Evolutionary conservation across 2,797 vertebrate species (phyloP), one percentile per base, ranked within the genome.

Genomic region (Siniperca scherzeri): DNA sequence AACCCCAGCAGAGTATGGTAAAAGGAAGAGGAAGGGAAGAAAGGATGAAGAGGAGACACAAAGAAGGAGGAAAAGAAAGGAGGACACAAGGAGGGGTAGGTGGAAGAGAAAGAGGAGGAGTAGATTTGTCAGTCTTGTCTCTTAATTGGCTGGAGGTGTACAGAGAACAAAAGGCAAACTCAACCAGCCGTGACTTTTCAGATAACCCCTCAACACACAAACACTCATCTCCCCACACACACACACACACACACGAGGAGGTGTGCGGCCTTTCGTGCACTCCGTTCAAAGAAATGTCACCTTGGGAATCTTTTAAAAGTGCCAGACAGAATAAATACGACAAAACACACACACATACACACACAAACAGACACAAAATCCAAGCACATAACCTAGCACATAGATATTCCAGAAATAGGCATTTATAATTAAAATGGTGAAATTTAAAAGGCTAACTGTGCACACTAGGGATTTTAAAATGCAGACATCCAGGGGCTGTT

Each of bases 71-170:
- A 50, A 65, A 84, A 75, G 22, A 83, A 82, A 90, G 53, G 67
- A 85, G 62, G 82, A 72, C 62, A 76, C 22, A 21, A 60, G 38
- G 82, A 80, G 52, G 75, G 74, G 55, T 69, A 64, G 82, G 74
- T 44, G 82, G 65, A 72, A 62, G 66, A 83, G 50, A 46, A 78
- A 64, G 82, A 88, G 81, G 89, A 83, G 89, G 87, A 84, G 91
- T 44, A 88, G 86, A 89, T 94, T 93, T 94, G 94, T 94, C 92
- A 94, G 88, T 90, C 87, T 90, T 91, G 93, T 94, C 90, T 93
- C 88, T 89, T 95, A 95, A 95, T 95, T 94, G 94, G 93, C 91
- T 87, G 68, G 81, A 87, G 86, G 90, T 94, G 89, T 84, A 87
- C 77, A 55, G 77, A 92, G 87, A 92, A 93, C 85, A 92, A 91